phyloP scores from a whole-genome alignment of 2,113 vertebrate species.

The Conger conger region DNA sequence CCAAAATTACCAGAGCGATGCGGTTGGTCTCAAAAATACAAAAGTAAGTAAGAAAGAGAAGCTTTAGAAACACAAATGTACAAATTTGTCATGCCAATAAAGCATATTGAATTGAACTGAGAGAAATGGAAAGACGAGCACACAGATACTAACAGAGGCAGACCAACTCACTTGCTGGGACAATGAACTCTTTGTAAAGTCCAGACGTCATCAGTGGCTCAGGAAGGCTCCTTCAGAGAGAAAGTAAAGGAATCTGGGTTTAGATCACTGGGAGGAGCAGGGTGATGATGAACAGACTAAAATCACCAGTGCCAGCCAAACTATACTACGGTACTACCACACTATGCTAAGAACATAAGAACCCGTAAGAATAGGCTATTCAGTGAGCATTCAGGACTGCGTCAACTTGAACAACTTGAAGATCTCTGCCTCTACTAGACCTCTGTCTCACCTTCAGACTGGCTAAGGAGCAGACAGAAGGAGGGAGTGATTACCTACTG shows the following conservation, averaged over 20 bases:
- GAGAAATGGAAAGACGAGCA: background rate
- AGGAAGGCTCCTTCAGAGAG: conserved; percentile 85
- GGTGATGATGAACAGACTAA: conserved; percentile 24
- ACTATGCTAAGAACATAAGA: background rate
- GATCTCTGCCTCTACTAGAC: no score
- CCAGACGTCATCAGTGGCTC: conserved; percentile 97
- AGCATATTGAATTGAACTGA: background rate
- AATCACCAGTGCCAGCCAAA: conserved; percentile 66
- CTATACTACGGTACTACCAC: conserved; percentile 64
- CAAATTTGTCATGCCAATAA: no score
- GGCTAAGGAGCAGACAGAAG: no score
- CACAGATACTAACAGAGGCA: conserved; percentile 36
- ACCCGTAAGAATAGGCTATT: no score
- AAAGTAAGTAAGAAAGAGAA: no score
- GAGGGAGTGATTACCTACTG: background rate
- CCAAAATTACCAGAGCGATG: no score
- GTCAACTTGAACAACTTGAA: no score
- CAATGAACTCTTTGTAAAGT: conserved; percentile 92
- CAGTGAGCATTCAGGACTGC: no score
- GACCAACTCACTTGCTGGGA: conserved; percentile 84
- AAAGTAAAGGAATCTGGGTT: conserved; percentile 10
- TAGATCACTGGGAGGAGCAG: background rate
- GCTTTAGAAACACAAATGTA: no score
- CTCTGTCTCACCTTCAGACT: no score
- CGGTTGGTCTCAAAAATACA: no score